Percentiles rank a stretch among this genome's conserved stretches.
phyloP scores from a whole-genome alignment of 1,140 invertebrate genomes.

The Drosophila micromelanica region DNA sequence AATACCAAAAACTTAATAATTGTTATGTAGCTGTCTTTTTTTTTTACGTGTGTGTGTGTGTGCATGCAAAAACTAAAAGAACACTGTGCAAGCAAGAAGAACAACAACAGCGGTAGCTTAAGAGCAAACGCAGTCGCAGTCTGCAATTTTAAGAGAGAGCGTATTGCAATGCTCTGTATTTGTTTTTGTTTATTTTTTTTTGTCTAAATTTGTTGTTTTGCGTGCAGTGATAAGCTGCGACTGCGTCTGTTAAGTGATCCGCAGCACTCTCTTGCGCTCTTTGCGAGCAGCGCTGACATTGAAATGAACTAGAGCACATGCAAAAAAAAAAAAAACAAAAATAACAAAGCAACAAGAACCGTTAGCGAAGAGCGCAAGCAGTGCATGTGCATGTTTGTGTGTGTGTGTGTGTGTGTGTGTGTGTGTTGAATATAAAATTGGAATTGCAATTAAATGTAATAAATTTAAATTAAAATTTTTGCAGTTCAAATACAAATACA shows the following conservation, averaged over 20 bases:
- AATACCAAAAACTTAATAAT: slow-evolving; percentile 5
- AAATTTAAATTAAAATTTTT: slow-evolving; percentile 47
- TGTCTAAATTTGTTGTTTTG: slow-evolving; percentile 2
- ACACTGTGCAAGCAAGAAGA: slow-evolving; percentile 27
- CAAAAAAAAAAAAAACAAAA: slow-evolving; percentile 4
- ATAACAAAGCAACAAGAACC: neutral
- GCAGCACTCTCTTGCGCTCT: neutral
- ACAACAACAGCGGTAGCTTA: slow-evolving; percentile 7
- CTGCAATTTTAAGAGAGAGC: slow-evolving; percentile 9
- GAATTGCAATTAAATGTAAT: slow-evolving; percentile 8
- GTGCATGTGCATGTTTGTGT: slow-evolving; percentile 29
- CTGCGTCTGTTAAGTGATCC: slow-evolving; percentile 14
- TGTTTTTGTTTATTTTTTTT: slow-evolving; percentile 1
- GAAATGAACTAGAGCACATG: neutral
- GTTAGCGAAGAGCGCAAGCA: slow-evolving; percentile 1
- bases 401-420: slow-evolving; percentile 20
- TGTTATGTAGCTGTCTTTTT: slow-evolving; percentile 16
- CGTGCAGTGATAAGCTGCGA: slow-evolving; percentile 20
- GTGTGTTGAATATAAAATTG: slow-evolving; percentile 6
- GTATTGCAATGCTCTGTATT: slow-evolving; percentile 2
- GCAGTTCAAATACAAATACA: slow-evolving; percentile 56
- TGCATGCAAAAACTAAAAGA: slow-evolving; percentile 28
- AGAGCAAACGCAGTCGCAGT: slow-evolving; percentile 17
- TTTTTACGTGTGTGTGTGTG: slow-evolving; percentile 9
- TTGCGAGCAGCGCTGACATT: neutral